Evolutionary conservation across 2,113 vertebrate species (phyloP).

Genomic region (Cynocephalus volans): DNA sequence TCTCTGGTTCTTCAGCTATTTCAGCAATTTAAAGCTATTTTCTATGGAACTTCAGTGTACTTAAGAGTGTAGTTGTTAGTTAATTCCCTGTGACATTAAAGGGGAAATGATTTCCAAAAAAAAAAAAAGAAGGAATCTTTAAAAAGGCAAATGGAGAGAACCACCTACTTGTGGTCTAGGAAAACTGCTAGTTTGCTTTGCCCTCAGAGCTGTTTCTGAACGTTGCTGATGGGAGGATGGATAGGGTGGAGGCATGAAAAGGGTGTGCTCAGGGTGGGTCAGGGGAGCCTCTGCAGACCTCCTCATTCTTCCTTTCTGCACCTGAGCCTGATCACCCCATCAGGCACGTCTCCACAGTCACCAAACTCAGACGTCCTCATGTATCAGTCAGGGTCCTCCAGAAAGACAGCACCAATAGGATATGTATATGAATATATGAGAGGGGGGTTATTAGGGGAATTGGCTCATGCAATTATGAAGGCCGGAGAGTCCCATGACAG

Average conservation of each 20-base stretch:
- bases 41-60: background rate
- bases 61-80: background rate
- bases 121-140: background rate
- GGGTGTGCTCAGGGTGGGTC: background rate
- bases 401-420: no score
- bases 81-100: background rate
- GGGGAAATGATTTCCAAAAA: background rate
- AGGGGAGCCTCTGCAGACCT: background rate
- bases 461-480: no score
- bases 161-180: background rate
- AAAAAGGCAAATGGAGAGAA: background rate
- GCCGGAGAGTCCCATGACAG: no score
- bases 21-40: background rate
- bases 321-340: background rate
- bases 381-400: no score
- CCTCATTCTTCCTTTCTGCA: background rate
- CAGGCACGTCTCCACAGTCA: background rate
- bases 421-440: no score
- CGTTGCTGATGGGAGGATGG: background rate
- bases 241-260: background rate
- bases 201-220: background rate
- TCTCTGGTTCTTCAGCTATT: background rate
- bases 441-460: no score
- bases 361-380: background rate
- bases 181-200: background rate